phyloP scores from a whole-genome alignment of 1,140 invertebrate genomes.

The Heliconius hermathena region DNA sequence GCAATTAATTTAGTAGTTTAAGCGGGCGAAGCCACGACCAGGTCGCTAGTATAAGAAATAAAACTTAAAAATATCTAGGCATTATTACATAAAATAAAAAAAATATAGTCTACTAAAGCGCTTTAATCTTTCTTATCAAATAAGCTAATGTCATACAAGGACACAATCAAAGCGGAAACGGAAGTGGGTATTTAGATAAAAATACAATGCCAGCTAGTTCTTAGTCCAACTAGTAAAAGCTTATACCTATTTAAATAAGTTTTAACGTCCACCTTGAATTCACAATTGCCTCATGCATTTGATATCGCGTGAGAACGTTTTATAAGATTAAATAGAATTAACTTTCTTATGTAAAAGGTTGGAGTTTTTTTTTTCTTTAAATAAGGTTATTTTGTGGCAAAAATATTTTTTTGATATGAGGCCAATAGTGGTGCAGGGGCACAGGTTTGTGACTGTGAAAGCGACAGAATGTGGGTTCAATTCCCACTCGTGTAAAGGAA shows the following conservation, averaged over 20 bases:
- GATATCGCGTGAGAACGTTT: constrained; percentile 39
- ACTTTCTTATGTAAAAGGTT: constrained; percentile 30
- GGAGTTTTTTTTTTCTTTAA: neutral
- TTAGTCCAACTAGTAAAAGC: constrained; percentile 25
- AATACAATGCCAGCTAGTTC: constrained; percentile 4
- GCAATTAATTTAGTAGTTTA: too few relatives aligned
- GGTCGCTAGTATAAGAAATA: too few relatives aligned
- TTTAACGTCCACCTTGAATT: constrained; percentile 35
- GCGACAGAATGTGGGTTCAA: too few relatives aligned
- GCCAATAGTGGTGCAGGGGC: too few relatives aligned
- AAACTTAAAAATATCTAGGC: neutral
- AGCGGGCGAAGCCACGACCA: too few relatives aligned
- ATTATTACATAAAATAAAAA: neutral
- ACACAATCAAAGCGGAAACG: neutral
- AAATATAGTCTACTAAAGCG: neutral
- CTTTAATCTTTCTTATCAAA: neutral
- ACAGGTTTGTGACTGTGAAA: too few relatives aligned
- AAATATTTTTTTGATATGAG: too few relatives aligned
- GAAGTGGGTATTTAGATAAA: constrained; percentile 9
- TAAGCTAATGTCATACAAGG: constrained; percentile 14
- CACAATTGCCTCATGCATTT: constrained; percentile 32
- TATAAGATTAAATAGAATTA: constrained; percentile 36
- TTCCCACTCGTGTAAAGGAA: too few relatives aligned
- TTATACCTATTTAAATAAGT: constrained; percentile 36
- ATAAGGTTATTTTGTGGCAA: neutral